These are phyloP conservation scores for Apamea sordens DNA, from an alignment of 2,888 invertebrate species.

Conservation along the genomic window DNA sequence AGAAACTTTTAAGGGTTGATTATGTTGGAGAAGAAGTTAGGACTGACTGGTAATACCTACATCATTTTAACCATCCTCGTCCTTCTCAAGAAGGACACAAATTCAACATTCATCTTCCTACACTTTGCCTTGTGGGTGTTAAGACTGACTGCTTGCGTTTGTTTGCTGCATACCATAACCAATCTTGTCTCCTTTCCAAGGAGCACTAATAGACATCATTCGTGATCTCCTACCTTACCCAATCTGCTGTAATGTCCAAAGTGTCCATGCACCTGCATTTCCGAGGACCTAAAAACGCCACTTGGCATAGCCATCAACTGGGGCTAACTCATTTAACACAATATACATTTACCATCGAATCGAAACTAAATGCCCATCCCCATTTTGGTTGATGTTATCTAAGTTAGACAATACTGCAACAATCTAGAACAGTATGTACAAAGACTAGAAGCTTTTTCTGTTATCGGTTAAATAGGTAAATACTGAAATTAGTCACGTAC, in stretches of 20 bases:
- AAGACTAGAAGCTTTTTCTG: neutral
- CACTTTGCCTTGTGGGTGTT: too few species aligned
- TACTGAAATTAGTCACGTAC: slow-evolving; percentile 9
- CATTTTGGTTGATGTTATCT: neutral
- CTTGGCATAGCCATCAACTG: neutral
- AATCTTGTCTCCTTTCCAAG: neutral
- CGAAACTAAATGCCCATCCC: neutral
- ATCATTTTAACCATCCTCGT: neutral
- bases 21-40: too few species aligned
- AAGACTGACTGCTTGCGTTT: neutral
- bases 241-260: neutral
- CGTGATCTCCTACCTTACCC: neutral
- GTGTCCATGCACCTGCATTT: neutral
- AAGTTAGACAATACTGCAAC: neutral
- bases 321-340: too few species aligned
- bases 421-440: neutral
- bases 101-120: neutral
- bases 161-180: neutral
- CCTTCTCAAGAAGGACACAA: neutral
- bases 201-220: neutral
- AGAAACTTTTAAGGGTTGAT: neutral
- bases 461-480: neutral
- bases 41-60: neutral
- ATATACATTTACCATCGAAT: neutral
- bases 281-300: neutral